Evolutionary conservation across 2,888 invertebrate species (phyloP), one percentile per base, ranked within the genome.

Genomic region (Fragum sueziense): DNA sequence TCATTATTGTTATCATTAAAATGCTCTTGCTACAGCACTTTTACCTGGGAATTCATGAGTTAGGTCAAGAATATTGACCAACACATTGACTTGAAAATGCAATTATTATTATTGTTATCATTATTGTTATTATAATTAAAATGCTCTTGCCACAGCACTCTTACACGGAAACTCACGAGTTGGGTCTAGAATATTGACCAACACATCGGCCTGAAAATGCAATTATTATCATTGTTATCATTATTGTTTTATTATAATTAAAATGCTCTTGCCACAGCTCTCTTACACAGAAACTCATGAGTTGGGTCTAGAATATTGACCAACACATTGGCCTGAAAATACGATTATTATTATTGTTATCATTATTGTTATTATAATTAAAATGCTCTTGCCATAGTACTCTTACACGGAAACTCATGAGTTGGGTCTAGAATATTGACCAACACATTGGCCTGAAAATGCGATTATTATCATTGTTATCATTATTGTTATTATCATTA

Each of bases 101-200:
- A n/a, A n/a, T n/a, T n/a, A n/a, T n/a, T n/a, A n/a, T n/a, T n/a
- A n/a, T n/a, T n/a, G n/a, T n/a, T n/a, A n/a, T n/a, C n/a, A n/a
- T n/a, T n/a, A n/a, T n/a, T n/a, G n/a, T n/a, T n/a, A n/a, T n/a
- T n/a, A n/a, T n/a, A n/a, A n/a, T n/a, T n/a, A n/a, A 61, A 79
- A 77, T 29, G 76, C 68, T 22, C 74, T 70, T 2, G 82, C 75
- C 4, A 82, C 69, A 20, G 72, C 61, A 54, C 79, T 82, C 31
- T 79, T 74, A 34, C 51, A 57, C 31, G 31, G 54, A 25, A 80
- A 29, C 11, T 57, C 37, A 27, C 41, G 37, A 25, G 70, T 59
- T 27, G 76, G 71, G 27, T 74, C 57, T 20, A 80, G 70, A 59
- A 80, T 74, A 59, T 80, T 80, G 29, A 80, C 76, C 51, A 76